phyloP scores from a whole-genome alignment of 2,113 vertebrate genomes.

The Mobula hypostoma region DNA sequence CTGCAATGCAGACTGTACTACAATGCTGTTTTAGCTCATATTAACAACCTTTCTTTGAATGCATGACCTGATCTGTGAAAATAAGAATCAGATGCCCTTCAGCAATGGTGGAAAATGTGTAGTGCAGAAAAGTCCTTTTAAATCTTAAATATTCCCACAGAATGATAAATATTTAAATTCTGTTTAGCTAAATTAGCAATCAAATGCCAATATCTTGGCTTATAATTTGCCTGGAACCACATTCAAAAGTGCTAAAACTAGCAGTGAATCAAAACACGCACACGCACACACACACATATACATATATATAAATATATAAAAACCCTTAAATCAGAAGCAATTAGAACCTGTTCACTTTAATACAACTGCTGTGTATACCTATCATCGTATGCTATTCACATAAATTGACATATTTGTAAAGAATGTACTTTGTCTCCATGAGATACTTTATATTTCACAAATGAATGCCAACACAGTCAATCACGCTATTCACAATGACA shows the following conservation, averaged over 20 bases:
- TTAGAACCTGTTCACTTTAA: neutral
- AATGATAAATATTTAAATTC: neutral
- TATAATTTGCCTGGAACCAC: neutral
- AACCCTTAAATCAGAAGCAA: neutral
- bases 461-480: neutral
- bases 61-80: neutral
- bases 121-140: neutral
- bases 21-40: neutral
- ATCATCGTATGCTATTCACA: neutral
- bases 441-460: neutral
- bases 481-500: neutral
- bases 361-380: neutral
- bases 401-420: neutral
- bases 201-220: neutral
- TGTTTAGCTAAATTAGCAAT: neutral
- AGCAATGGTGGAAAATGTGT: neutral
- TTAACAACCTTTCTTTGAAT: neutral
- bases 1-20: neutral
- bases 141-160: neutral
- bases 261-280: neutral
- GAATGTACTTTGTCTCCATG: neutral
- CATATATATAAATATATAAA: too few species aligned
- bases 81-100: neutral
- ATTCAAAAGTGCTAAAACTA: neutral
- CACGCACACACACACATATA: too few species aligned